Conservation (phyloP, 1,140 invertebrate species). For the Zeugodacus cucurbitae region DNA sequence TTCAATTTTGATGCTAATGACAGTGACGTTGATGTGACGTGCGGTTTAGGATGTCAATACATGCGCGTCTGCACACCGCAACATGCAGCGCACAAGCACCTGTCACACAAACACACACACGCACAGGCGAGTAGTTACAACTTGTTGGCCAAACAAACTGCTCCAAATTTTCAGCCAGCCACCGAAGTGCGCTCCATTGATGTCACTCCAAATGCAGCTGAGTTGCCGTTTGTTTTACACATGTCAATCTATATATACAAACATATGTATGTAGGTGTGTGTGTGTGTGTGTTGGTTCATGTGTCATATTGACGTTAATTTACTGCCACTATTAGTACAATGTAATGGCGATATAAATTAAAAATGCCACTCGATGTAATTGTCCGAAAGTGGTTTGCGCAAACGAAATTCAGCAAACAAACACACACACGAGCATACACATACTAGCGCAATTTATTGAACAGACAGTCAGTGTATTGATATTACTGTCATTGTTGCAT, state of each 20-base stretch:
- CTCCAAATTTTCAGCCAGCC: not conserved
- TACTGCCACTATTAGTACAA: not conserved
- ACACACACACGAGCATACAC: not conserved
- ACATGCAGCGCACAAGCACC: not conserved
- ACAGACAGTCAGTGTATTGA: not conserved
- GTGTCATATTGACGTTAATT: conserved; percentile 33
- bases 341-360: conserved; percentile 31
- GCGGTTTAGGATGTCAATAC: not conserved
- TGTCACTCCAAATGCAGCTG: not conserved
- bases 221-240: not conserved
- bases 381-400: conserved; percentile 1
- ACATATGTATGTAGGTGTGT: not conserved
- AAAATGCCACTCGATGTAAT: conserved; percentile 15
- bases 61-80: not conserved
- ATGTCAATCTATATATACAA: not conserved
- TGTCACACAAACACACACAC: not conserved
- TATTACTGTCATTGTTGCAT: not conserved
- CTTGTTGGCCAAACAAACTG: not conserved
- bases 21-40: conserved; percentile 32
- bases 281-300: not conserved
- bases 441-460: not conserved
- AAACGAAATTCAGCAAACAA: not conserved
- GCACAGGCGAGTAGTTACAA: no score
- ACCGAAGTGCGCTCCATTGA: not conserved
- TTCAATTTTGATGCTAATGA: conserved; percentile 28